phyloP scores from a whole-genome alignment of 2,113 vertebrate species.

The Tupaia chinensis region DNA sequence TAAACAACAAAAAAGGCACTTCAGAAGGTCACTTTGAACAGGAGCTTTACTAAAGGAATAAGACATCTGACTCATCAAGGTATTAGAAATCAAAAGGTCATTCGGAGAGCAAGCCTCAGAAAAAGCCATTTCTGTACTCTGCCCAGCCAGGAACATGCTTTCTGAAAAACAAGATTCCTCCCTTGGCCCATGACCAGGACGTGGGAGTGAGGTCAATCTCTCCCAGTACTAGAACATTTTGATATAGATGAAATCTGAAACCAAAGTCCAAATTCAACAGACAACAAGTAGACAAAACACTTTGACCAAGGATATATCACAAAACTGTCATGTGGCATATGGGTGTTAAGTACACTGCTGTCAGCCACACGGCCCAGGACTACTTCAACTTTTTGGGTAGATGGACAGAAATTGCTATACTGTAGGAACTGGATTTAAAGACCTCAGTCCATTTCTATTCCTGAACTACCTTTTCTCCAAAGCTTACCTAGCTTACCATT shows the following conservation, averaged over 20 bases:
- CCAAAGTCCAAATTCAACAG: not conserved
- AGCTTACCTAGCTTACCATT: not conserved
- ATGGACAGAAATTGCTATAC: not conserved
- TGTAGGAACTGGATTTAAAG: not conserved
- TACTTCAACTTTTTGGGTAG: not conserved
- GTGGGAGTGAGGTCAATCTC: not conserved
- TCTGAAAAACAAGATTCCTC: not conserved
- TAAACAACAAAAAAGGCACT: not conserved
- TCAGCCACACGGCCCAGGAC: not conserved
- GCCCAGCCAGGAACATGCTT: not conserved
- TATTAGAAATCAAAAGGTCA: constrained; percentile 19
- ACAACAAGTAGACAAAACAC: not conserved
- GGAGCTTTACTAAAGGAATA: constrained; percentile 52
- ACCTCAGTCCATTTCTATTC: not conserved
- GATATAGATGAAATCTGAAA: not conserved
- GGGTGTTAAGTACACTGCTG: not conserved
- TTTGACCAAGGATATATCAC: not conserved
- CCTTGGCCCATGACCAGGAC: not conserved
- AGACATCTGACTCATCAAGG: not conserved
- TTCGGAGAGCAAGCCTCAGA: constrained; percentile 14
- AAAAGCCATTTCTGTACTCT: not conserved
- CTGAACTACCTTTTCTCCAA: not conserved
- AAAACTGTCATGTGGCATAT: not conserved
- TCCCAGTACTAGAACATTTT: not conserved
- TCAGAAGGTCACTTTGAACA: constrained; percentile 50